Base-by-base conservation (phyloP, 2,888 invertebrate genomes). In the Drosophila fungiperda region DNA sequence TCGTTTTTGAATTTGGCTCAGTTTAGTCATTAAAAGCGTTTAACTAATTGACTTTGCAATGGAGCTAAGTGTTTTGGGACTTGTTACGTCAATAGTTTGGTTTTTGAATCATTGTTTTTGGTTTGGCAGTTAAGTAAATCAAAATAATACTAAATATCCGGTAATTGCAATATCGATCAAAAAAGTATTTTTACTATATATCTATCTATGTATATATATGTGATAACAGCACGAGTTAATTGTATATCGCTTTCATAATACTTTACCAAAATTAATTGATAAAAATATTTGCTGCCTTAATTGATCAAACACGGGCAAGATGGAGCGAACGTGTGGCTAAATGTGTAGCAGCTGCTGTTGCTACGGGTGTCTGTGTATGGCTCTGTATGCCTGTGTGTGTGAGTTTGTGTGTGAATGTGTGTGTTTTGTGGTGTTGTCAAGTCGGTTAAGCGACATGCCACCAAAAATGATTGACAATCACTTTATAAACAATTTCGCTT, bases 381-480 rank as follows among this genome's bases (percentile, higher is more conserved):
- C 9, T 49, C 61, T 53, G 59, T 60, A 17, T 68, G 65, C 32
- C 29, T 59, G 11, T 48, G 60, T 58, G 38, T 17, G 26, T 26
- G 67, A 17, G 67, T 60, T n/a, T 66, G 67, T 40, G 50, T 57
- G 8, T 38, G 55, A 49, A 29, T 64, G 32, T 80, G 67, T 60
- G 50, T 54, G 66, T 50, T n/a, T 38, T 57, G 55, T 81, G 62
- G 54, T 77, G 84, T 87, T 83, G 85, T 84, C 78, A 80, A 80
- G 77, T 84, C 79, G 76, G 87, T 82, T 88, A 83, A 73, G 76
- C 86, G 87, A 88, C 90, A 86, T 88, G 90, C 89, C 88, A 88
- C 86, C 78, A 77, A 87, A 87, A 90, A 88, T 87, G 89, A 87
- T 87, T 87, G 87, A 87, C 87, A 87, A 87, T 87, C 89, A 90